These are phyloP conservation scores for Helicolenus hilgendorfi DNA, from an alignment of 2,797 vertebrate species.

Conservation along the genomic window DNA sequence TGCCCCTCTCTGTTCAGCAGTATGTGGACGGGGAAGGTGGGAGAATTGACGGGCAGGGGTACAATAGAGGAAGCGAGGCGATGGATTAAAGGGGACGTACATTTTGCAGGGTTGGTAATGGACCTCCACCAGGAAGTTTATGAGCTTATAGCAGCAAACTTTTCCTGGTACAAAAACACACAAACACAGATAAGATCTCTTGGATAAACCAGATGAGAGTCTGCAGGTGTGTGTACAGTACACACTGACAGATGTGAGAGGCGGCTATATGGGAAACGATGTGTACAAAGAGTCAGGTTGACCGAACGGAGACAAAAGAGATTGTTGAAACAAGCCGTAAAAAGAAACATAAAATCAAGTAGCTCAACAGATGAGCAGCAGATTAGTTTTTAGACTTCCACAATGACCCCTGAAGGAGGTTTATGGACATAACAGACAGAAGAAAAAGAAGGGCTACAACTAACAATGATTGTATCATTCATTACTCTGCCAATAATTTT, in stretches of 20 bases:
- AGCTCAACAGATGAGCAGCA: neutral
- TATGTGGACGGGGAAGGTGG: neutral
- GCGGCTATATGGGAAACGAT: neutral
- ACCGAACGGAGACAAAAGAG: neutral
- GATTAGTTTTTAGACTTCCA: neutral
- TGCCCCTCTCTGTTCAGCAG: constrained; percentile 38
- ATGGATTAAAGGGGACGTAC: constrained; percentile 20
- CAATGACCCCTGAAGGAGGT: neutral
- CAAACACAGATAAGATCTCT: constrained; percentile 10
- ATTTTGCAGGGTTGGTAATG: constrained; percentile 32
- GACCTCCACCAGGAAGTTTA: constrained; percentile 4
- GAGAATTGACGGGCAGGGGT: neutral
- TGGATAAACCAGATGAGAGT: constrained; percentile 7
- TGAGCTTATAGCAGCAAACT: constrained; percentile 22
- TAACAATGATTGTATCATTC: neutral
- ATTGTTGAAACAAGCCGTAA: neutral
- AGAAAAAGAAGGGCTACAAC: neutral
- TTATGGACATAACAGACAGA: neutral
- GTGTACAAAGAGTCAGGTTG: neutral
- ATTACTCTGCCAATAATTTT: neutral
- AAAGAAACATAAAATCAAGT: neutral
- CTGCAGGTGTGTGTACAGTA: constrained; percentile 7
- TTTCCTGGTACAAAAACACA: neutral
- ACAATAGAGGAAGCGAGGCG: constrained; percentile 6
- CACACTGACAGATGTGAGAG: neutral